phyloP scores from a whole-genome alignment of 2,113 vertebrate species.

The Gallinago undulata region DNA sequence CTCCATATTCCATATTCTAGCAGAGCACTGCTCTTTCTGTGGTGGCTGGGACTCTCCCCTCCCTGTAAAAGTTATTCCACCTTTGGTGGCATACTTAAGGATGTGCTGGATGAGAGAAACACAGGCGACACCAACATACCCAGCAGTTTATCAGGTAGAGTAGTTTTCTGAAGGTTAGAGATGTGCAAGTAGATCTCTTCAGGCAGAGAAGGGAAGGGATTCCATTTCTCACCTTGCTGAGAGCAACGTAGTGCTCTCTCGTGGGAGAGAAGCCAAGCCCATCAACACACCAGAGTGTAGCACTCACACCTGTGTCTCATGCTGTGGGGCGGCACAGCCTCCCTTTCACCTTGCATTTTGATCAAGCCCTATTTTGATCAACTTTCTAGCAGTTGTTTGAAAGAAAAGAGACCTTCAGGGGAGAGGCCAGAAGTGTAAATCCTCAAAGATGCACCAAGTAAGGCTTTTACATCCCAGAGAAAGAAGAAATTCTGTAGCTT shows the following conservation, averaged over 20 bases:
- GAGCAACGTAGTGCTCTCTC: fast-evolving
- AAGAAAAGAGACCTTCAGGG: not conserved
- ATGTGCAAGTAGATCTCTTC: not conserved
- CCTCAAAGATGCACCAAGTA: not conserved
- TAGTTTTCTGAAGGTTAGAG: not conserved
- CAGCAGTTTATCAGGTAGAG: not conserved
- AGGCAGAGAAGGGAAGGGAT: not conserved
- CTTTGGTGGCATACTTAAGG: not conserved
- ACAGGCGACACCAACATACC: not conserved
- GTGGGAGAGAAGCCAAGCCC: not conserved
- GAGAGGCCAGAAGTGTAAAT: not conserved
- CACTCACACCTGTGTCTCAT: not conserved
- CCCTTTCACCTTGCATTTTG: not conserved
- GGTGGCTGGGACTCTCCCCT: not conserved
- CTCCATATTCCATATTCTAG: not conserved
- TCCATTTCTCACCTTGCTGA: not conserved
- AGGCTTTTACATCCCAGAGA: not conserved
- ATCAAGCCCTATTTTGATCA: not conserved
- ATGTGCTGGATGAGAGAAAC: not conserved
- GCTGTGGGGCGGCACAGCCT: not conserved
- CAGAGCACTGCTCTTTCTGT: not conserved
- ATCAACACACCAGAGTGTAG: not conserved
- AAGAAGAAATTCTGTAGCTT: not conserved
- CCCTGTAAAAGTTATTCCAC: not conserved
- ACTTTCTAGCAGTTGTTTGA: not conserved